Percentiles rank a stretch among this genome's conserved stretches.
These are phyloP conservation scores for Elephas maximus DNA, from an alignment of 2,113 vertebrate genomes.

Conservation along the genomic window DNA sequence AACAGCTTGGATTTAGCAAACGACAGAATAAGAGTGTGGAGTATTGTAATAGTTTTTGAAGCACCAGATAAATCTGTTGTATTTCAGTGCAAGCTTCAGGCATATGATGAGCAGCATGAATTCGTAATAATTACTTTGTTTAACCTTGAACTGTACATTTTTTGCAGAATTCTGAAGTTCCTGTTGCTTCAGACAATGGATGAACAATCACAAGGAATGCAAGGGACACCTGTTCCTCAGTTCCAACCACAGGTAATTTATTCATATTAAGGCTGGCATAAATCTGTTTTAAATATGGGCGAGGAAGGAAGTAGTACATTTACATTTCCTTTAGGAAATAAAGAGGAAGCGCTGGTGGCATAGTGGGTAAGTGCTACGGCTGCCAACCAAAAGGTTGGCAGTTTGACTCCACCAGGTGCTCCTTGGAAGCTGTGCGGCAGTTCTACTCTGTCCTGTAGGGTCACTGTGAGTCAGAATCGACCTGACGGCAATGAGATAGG, in stretches of 20 bases:
- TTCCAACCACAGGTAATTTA: conserved; percentile 95
- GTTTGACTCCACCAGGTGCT: no score
- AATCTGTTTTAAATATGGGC: not conserved
- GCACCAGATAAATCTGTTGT: not conserved
- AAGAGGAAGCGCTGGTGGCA: not conserved
- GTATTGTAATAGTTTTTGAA: not conserved
- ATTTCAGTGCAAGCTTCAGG: not conserved
- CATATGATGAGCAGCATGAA: not conserved
- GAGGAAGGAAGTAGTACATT: not conserved
- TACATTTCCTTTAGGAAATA: not conserved
- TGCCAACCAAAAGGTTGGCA: no score
- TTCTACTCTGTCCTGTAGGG: no score
- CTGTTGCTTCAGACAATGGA: conserved; percentile 92
- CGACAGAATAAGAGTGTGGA: not conserved
- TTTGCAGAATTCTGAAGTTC: conserved; percentile 89
- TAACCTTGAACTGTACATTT: conserved; percentile 70
- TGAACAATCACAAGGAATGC: conserved; percentile 94
- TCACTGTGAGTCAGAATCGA: no score
- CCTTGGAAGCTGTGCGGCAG: no score
- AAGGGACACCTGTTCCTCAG: conserved; percentile 91
- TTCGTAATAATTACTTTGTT: not conserved
- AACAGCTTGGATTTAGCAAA: not conserved
- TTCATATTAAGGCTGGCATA: not conserved
- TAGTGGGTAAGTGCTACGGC: no score
- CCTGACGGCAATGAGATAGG: not conserved